Base-by-base conservation (phyloP, 53 echinoderm and acorn worm species). In the Arbacia lixula region DNA sequence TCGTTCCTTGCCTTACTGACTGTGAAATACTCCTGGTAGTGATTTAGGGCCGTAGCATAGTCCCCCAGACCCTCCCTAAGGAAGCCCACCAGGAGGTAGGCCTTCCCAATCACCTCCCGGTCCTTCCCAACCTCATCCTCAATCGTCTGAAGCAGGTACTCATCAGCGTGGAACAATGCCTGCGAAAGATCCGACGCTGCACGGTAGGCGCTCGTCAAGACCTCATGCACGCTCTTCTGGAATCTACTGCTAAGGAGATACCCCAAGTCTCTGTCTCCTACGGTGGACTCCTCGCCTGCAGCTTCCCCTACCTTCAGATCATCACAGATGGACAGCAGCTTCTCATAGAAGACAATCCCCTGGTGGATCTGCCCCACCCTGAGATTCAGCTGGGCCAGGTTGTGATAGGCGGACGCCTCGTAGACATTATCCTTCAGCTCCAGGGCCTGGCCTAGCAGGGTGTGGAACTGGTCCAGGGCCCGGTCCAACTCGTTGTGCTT, bases 291-390 rank as follows among this genome's bases (percentile, higher is more conserved):
- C 86, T 27, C 79, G 80, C 66, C 79, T 46, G 62, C 94, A 85
- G 16, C 91, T 85, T 53, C 58, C 12, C 43, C 38, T 30, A 8
- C 6, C 50, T 49, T 42, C 55, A 89, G 33, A 43, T 97, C 94
- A 43, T 92, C 76, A 49, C 92, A 86, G 49, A 92, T 88, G 33
- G 94, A 85, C 4, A 94, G 74, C 12, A 97, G 84, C 58, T 97
- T 97, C 82, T 88, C 92, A 50, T 86, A 90, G 85, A 85, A 92
- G 16, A 93, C 85, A 10, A 92, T 89, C 12, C 90, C 94, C 34
- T 90, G 88, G 52, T 92, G 88, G 11, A 88, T 69, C 40, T 90
- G 85, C 1, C 86, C 86, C 21, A 87, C 82, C 41, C 53, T 49
- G 4, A 93, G 72, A 75, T 90, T 86, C 33, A 97, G 71, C 50